These are phyloP conservation scores for Torymus aiolomorphi DNA, from an alignment of 2,888 invertebrate genomes.

Conservation along the genomic window DNA sequence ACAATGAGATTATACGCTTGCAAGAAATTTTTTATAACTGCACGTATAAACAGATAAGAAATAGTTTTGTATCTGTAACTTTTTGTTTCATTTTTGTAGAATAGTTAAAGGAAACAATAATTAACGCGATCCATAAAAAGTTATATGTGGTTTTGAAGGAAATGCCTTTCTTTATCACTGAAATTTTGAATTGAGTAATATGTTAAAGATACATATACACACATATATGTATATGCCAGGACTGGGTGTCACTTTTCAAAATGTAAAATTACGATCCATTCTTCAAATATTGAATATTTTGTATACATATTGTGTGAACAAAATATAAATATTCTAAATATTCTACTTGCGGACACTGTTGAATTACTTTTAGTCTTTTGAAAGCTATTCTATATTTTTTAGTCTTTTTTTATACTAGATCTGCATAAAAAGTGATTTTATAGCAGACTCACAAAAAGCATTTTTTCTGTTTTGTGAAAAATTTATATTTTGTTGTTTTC, in stretches of 20 bases:
- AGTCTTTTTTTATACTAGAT: background rate
- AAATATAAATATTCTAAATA: constrained; percentile 5
- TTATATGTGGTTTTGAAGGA: no score
- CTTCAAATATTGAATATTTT: constrained; percentile 20
- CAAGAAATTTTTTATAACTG: no score
- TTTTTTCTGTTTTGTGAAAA: no score
- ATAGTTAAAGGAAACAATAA: no score
- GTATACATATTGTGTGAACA: constrained; percentile 11
- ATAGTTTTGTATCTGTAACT: no score
- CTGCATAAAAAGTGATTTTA: background rate
- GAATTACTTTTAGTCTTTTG: background rate
- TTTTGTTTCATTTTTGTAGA: no score
- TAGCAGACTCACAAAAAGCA: no score
- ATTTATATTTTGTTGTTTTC: no score
- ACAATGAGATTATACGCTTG: no score
- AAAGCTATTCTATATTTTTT: background rate
- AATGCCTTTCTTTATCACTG: background rate
- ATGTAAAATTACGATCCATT: background rate
- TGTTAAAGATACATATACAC: background rate
- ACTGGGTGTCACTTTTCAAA: constrained; percentile 9
- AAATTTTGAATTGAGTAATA: no score
- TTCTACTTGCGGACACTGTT: constrained; percentile 12
- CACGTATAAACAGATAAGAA: no score
- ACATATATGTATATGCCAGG: constrained; percentile 18
- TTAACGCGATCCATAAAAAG: no score